A percentile compares a stretch with the other conserved stretches of the same genome.
Conservation (phyloP, 2,888 invertebrate species). For the Oeneis ivallda region DNA sequence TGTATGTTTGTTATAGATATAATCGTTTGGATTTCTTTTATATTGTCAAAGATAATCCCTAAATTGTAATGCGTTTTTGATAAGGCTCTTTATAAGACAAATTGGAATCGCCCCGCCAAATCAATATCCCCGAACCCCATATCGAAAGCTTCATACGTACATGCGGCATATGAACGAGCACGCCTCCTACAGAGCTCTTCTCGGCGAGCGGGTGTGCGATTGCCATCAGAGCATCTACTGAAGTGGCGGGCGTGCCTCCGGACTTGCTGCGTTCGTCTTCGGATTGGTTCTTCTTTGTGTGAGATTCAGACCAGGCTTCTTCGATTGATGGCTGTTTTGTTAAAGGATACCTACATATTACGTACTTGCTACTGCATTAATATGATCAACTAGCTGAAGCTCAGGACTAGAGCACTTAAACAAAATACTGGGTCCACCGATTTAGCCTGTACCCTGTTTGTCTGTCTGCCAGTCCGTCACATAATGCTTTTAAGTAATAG, state of each 20-base stretch:
- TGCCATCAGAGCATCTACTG: constrained; percentile 57
- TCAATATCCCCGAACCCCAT: constrained; percentile 9
- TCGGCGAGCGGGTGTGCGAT: constrained; percentile 79
- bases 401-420: too few species aligned
- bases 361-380: too few species aligned
- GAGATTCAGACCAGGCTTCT: constrained; percentile 85
- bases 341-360: too few species aligned
- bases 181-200: constrained; percentile 90
- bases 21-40: too few species aligned
- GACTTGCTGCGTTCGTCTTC: constrained; percentile 80
- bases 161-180: constrained; percentile 95
- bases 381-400: too few species aligned
- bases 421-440: too few species aligned
- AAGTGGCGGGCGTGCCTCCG: constrained; percentile 52
- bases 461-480: too few species aligned
- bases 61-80: not conserved
- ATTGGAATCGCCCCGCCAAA: constrained; percentile 21
- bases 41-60: not conserved
- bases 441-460: too few species aligned
- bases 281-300: constrained; percentile 83
- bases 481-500: too few species aligned
- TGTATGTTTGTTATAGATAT: too few species aligned
- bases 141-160: constrained; percentile 79
- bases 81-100: constrained; percentile 6
- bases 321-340: constrained; percentile 49